Base-by-base conservation (phyloP, 2,113 vertebrate genomes). In the Podilymbus podiceps region DNA sequence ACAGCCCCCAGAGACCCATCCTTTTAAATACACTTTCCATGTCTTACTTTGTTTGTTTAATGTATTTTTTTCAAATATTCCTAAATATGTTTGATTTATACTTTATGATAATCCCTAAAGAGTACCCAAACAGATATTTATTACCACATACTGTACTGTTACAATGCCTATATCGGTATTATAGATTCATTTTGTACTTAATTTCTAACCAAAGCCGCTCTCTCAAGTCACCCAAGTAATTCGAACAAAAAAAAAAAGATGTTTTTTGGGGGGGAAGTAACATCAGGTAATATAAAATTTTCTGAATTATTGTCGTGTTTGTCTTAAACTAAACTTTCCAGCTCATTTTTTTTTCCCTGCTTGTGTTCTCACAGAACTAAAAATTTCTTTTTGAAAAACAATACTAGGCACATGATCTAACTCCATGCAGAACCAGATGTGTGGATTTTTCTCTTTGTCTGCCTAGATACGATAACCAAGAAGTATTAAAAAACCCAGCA, bases 401-500 rank as follows among this genome's bases (percentile, higher is more conserved):
- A 13, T 66, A 63, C 9, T 24, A 35, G 5, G 11, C 63, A 9
- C 4, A 20, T 72, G 21, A 66, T 82, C 22, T 72, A 71, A 6
- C 10, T 71, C 23, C 52, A 8, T 42, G 38, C 20, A 38, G 14
- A 73, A 38, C 2, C 10, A 69, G n/a, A 74, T 71, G 3, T 15
- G 3, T 55, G 8, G 12, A 52, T 62, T 74, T 21, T 56, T 63
- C 8, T 46, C 7, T 71, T 85, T 85, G 21, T 66, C 30, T 42
- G 15, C 21, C 14, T 22, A 6, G 38, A 18, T 10, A 38, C 0
- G 0, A 62, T 31, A 89, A 55, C 10, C 5, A 74, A 74, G 17
- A 53, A 77, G 6, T 28, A 62, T 17, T 18, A 58, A 62, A 53
- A 60, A 42, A 42, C 23, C 8, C 25, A 28, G 3, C 8, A 94